phyloP scores from a whole-genome alignment of 2,888 invertebrate genomes.

The Sphaerophoria taeniata region DNA sequence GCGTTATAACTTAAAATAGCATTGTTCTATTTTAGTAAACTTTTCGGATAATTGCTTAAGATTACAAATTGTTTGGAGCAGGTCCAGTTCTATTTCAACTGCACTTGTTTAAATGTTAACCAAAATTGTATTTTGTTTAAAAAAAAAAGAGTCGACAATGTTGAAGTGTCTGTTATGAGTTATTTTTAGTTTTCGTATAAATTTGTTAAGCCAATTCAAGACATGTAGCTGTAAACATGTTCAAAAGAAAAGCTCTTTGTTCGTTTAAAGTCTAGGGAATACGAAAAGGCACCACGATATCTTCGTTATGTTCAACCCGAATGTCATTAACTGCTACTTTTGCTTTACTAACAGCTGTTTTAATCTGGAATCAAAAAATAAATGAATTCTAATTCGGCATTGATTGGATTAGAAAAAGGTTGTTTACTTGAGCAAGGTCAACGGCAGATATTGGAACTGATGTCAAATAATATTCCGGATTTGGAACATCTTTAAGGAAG shows the following conservation, averaged over 20 bases:
- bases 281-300: slow-evolving; percentile 94
- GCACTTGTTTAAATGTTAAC: too few species aligned
- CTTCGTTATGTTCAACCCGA: slow-evolving; percentile 94
- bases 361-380: slow-evolving; percentile 86
- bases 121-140: slow-evolving; percentile 41
- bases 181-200: slow-evolving; percentile 28
- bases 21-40: slow-evolving; percentile 19
- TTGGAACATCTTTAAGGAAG: slow-evolving; percentile 89
- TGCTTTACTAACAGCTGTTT: slow-evolving; percentile 87
- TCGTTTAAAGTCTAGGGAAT: slow-evolving; percentile 85
- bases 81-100: too few species aligned
- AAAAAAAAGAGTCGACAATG: slow-evolving; percentile 28
- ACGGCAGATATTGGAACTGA: slow-evolving; percentile 85
- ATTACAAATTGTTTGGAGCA: slow-evolving; percentile 26
- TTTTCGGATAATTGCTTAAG: slow-evolving; percentile 27
- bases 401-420: not conserved
- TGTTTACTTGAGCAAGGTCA: slow-evolving; percentile 88
- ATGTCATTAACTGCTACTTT: slow-evolving; percentile 89
- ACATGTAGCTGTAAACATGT: slow-evolving; percentile 58
- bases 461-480: slow-evolving; percentile 87
- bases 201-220: slow-evolving; percentile 63
- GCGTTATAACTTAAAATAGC: slow-evolving; percentile 42
- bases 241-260: slow-evolving; percentile 51
- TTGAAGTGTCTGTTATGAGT: not conserved
- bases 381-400: not conserved